Evolutionary conservation across 2,797 vertebrate genomes (phyloP), one percentile per base, ranked within the genome.

Genomic region (Mycteria americana): DNA sequence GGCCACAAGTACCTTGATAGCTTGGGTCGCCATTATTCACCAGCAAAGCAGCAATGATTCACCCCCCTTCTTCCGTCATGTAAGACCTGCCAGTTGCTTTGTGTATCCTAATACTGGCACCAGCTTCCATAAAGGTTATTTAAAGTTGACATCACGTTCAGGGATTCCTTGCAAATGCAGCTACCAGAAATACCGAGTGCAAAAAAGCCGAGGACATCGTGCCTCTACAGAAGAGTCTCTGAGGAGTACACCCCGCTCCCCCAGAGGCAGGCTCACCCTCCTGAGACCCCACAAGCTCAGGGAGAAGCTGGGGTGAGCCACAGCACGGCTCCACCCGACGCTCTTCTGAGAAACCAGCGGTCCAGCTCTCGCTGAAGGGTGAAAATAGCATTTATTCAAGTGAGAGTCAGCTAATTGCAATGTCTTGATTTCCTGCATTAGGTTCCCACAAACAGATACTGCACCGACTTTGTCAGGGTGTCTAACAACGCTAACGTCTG

Each of bases 201-300:
- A 67, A 85, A 69, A 79, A 37, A n/a, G 31, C 39, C 0, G 0
- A 62, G 63, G 37, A 74, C 3, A 8, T 9, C 0, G 0, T 9
- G 5, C 18, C 69, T 75, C 45, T 59, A 6, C 6, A 53, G 73
- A 63, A 37, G n/a, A 12, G 25, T n/a, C 46, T 64, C 25, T 10
- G 19, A 65, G 37, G n/a, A 1, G 2, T 2, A 25, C 1, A 1
- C 16, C 6, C 9, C 9, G 9, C 68, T 69, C n/a, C 14, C 24
- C 25, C 11, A 43, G 22, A 60, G n/a, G 25, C 4, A 63, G 10
- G 13, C 4, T 83, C 19, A 51, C 28, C n/a, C 65, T 60, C 22
- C 69, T 62, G 65, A 80, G 45, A 74, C 6, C 25, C 24, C 65
- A 56, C 3, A 28, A 56, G 35, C 7, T 28, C 35, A 23, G 39